phyloP scores from a whole-genome alignment of 1,140 invertebrate species.

The Pantala flavescens region DNA sequence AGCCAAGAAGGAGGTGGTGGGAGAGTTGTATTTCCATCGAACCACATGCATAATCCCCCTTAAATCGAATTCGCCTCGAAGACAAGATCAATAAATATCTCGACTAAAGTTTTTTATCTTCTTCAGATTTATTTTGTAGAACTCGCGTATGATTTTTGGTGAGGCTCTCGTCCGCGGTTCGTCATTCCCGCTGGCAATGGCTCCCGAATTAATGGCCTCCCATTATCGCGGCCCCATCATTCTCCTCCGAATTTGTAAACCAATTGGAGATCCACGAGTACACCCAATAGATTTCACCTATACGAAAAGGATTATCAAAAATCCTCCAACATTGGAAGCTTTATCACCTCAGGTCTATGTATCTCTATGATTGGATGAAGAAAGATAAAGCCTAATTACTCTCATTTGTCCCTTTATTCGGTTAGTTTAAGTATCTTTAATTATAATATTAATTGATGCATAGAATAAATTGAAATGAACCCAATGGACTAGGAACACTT shows the following conservation, averaged over 20 bases:
- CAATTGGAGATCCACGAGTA: too few relatives aligned
- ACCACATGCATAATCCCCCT: constrained; percentile 1
- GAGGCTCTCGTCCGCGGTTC: background rate
- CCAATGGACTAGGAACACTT: too few relatives aligned
- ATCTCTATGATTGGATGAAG: too few relatives aligned
- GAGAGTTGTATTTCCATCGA: background rate
- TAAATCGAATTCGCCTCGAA: constrained; percentile 5
- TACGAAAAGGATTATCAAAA: too few relatives aligned
- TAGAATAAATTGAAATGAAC: too few relatives aligned
- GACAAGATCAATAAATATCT: constrained; percentile 3
- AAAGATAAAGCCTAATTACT: too few relatives aligned
- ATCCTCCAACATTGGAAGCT: too few relatives aligned
- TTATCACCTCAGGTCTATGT: too few relatives aligned
- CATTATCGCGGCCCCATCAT: constrained; percentile 2
- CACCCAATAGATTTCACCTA: too few relatives aligned
- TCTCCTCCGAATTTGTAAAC: background rate
- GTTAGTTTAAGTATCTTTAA: too few relatives aligned
- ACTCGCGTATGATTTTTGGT: background rate
- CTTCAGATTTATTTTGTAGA: background rate
- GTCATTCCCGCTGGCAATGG: background rate
- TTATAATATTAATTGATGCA: too few relatives aligned
- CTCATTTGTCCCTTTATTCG: too few relatives aligned
- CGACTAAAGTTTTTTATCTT: background rate
- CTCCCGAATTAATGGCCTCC: background rate
- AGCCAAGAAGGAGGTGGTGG: background rate